Evolutionary conservation across 1,140 invertebrate species (phyloP), one percentile per base, ranked within the genome.

Genomic region (Euglossa dilemma): DNA sequence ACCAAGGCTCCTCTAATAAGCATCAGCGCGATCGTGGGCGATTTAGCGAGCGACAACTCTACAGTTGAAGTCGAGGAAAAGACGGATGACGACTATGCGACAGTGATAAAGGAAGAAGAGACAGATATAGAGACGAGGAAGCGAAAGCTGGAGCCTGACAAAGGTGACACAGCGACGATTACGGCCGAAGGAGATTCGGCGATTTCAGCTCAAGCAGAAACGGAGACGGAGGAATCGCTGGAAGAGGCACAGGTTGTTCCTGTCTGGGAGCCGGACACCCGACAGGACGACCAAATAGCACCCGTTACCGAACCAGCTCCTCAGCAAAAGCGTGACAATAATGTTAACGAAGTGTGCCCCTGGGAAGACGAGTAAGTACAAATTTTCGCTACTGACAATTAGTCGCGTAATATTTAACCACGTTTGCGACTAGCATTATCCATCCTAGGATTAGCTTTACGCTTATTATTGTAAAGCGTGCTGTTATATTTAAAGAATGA

Each of bases 301-400:
- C 56, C 85, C 20, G 54, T 74, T n/a, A 57, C 67, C 57, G 77
- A 87, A 25, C 25, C 83, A 73, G 85, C 77, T 67, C 47, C 89
- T 90, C 91, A 90, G 87, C 92, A 94, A 87, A 91, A 94, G 91
- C 91, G 91, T 91, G 93, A 94, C 92, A 94, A 94, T 93, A 97
- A 96, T 94, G 95, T 95, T 93, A 97, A 96, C 93, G 96, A 97
- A 93, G 96, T 97, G 91, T 98, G 97, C 95, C 97, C 97, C 72
- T 98, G 97, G 97, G 97, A 98, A 95, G 97, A 98, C 93, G 97
- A 97, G 97, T 98, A 95, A 97, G 97, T 97, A 95, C 80, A 85
- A 59, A 45, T 71, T n/a, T 72, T 52, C 61, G 36, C 52, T 56
- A 56, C 45, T 18, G 47, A 18, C 57, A 66, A 54, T 82, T 82